Conservation (phyloP, 2,888 invertebrate species). For the Zele albiditarsus region DNA sequence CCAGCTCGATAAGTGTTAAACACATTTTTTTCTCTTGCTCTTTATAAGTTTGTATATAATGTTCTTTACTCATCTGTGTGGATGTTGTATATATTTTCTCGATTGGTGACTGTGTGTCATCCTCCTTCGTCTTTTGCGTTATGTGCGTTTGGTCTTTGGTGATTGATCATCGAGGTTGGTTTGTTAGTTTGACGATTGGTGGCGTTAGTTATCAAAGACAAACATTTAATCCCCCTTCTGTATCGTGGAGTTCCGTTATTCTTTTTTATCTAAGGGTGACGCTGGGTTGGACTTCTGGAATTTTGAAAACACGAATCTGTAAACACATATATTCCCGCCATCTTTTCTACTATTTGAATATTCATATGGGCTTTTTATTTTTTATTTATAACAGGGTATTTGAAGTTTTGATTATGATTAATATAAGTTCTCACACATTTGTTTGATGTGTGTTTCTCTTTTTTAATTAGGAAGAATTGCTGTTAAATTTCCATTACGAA, state of each 20-base stretch:
- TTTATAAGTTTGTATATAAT: neutral
- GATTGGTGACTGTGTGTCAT: neutral
- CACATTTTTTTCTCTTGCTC: slow-evolving; percentile 39
- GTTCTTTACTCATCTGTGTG: slow-evolving; percentile 6
- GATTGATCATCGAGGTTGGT: neutral
- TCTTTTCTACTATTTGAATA: neutral
- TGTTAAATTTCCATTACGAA: too few relatives aligned
- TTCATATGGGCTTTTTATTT: too few relatives aligned
- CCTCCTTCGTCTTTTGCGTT: slow-evolving; percentile 25
- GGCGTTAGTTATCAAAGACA: slow-evolving; percentile 1
- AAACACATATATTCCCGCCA: neutral
- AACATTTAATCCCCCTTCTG: neutral
- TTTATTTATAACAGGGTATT: too few relatives aligned
- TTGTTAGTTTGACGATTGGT: neutral
- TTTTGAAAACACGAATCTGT: neutral
- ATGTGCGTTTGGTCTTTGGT: slow-evolving; percentile 23
- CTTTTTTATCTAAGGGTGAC: neutral
- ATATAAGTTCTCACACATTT: too few relatives aligned
- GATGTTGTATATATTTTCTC: slow-evolving; percentile 1
- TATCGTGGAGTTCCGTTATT: neutral
- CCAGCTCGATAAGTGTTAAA: slow-evolving; percentile 58
- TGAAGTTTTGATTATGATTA: too few relatives aligned
- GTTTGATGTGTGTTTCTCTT: too few relatives aligned
- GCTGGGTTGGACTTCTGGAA: slow-evolving; percentile 6
- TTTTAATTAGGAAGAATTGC: too few relatives aligned